Conservation (phyloP, 2,797 vertebrate species). For the Chelidonichthys spinosus region DNA sequence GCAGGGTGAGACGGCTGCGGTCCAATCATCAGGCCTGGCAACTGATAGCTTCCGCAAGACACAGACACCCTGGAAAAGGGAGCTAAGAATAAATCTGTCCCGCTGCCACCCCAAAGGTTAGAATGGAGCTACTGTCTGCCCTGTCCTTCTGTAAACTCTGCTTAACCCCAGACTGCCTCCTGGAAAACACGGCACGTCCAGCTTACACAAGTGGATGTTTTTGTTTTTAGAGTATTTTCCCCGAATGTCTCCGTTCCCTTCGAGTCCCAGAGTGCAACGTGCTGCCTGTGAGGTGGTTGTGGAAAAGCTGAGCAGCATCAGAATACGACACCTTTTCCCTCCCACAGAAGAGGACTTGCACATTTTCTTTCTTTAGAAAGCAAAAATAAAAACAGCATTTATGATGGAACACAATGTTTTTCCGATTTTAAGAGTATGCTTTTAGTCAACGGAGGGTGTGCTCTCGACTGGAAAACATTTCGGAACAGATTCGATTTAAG, state of each 20-base stretch:
- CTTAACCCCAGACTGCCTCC: slow-evolving; percentile 55
- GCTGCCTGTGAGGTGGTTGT: slow-evolving; percentile 23
- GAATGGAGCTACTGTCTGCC: slow-evolving; percentile 63
- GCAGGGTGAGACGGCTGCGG: slow-evolving; percentile 46
- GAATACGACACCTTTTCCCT: slow-evolving; percentile 14
- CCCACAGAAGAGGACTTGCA: slow-evolving; percentile 14
- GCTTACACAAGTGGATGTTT: slow-evolving; percentile 14
- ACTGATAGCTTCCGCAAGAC: slow-evolving; percentile 75
- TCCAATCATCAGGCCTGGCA: slow-evolving; percentile 76
- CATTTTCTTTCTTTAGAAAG: slow-evolving; percentile 12
- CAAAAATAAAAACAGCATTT: slow-evolving; percentile 18
- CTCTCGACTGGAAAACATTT: slow-evolving; percentile 1
- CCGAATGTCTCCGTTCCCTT: background rate
- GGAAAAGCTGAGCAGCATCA: slow-evolving; percentile 29
- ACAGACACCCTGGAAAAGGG: slow-evolving; percentile 68
- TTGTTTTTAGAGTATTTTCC: background rate
- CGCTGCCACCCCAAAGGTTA: slow-evolving; percentile 72
- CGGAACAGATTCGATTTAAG: background rate
- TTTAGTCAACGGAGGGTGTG: background rate
- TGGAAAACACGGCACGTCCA: slow-evolving; percentile 7
- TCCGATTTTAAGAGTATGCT: background rate
- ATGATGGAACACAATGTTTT: background rate
- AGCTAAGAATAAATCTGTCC: slow-evolving; percentile 79
- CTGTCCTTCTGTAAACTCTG: slow-evolving; percentile 71
- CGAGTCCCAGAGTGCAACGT: slow-evolving; percentile 15